These are phyloP conservation scores for Coleophora deauratella DNA, from an alignment of 2,888 invertebrate species.

Conservation along the genomic window DNA sequence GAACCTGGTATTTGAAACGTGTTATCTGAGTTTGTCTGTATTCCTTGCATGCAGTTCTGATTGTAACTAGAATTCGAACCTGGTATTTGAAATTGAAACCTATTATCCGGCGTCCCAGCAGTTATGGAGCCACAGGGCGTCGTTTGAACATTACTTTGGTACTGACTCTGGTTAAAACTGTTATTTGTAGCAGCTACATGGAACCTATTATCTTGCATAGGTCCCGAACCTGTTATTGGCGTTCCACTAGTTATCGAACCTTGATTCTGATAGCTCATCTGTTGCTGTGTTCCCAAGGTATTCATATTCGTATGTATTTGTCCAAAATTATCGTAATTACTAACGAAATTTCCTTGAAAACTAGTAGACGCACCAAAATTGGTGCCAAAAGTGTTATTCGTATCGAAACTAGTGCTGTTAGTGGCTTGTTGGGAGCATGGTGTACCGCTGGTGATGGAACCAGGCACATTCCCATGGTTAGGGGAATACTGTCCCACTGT, in stretches of 20 bases:
- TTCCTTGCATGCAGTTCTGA: neutral
- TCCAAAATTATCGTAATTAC: neutral
- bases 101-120: slow-evolving; percentile 13
- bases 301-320: neutral
- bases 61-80: neutral
- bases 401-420: slow-evolving; percentile 5
- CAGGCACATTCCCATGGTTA: slow-evolving; percentile 20
- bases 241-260: slow-evolving; percentile 18
- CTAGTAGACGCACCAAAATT: slow-evolving; percentile 1
- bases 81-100: slow-evolving; percentile 8
- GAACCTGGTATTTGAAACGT: slow-evolving; percentile 18
- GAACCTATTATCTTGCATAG: neutral
- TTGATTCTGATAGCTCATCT: neutral
- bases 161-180: slow-evolving; percentile 3
- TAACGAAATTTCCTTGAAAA: neutral
- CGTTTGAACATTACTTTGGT: neutral
- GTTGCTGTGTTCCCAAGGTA: neutral
- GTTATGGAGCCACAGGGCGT: slow-evolving; percentile 5
- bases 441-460: slow-evolving; percentile 26
- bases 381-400: slow-evolving; percentile 3
- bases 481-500: slow-evolving; percentile 25
- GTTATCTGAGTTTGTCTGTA: slow-evolving; percentile 4
- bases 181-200: neutral
- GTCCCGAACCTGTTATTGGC: slow-evolving; percentile 5
- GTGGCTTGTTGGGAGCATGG: slow-evolving; percentile 14